phyloP scores from a whole-genome alignment of 2,888 invertebrate genomes.

The Cinara cedri region DNA sequence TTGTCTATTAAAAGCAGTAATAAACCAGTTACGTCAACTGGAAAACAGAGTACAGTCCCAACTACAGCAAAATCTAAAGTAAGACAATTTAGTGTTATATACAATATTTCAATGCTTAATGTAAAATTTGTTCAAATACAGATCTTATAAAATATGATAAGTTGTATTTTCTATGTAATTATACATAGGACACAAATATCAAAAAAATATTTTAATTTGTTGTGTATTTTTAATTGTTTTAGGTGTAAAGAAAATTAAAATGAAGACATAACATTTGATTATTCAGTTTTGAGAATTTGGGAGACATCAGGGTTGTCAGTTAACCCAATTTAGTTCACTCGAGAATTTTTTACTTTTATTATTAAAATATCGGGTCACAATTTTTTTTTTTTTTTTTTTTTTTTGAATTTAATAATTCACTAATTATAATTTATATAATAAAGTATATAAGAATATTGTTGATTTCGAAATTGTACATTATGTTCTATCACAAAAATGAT shows the following conservation, averaged over 20 bases:
- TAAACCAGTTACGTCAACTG: conserved; percentile 36
- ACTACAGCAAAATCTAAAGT: conserved; percentile 48
- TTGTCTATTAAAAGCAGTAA: conserved; percentile 40
- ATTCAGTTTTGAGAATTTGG: conserved; percentile 31
- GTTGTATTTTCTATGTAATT: neutral
- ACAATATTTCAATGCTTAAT: neutral
- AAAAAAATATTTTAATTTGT: neutral
- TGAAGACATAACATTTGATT: neutral
- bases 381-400: no score
- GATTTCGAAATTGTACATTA: conserved; percentile 33
- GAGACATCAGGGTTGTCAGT: conserved; percentile 38
- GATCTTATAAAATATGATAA: neutral
- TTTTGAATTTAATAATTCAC: conserved; percentile 38
- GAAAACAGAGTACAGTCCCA: conserved; percentile 36
- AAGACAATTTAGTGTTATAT: conserved; percentile 12
- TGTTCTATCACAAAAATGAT: conserved; percentile 2
- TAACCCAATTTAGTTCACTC: conserved; percentile 16
- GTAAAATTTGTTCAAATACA: neutral
- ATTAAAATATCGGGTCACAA: conserved; percentile 7
- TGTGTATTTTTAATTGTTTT: conserved; percentile 8
- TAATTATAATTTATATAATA: conserved; percentile 27
- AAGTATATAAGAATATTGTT: conserved; percentile 34
- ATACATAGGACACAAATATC: neutral
- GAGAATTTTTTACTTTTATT: conserved; percentile 26
- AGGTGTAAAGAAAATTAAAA: conserved; percentile 28